Evolutionary conservation across 2,888 invertebrate genomes (phyloP), one percentile per base, ranked within the genome.

Genomic region (Orthosia incerta): DNA sequence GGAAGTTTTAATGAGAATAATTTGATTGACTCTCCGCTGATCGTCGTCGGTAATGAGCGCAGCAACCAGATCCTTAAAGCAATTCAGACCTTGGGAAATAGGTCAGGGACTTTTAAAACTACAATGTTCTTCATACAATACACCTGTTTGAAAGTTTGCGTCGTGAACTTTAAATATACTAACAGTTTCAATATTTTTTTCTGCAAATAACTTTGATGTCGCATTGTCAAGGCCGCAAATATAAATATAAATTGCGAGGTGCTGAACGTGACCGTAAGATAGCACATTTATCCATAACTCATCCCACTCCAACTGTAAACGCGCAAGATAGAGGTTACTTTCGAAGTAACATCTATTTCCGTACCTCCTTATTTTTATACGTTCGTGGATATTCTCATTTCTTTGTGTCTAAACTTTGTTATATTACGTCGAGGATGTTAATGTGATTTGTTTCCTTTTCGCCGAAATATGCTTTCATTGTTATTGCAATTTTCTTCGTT

Each of bases 321-420:
- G 79, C 79, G 74, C 57, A 80, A 83, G 86, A 87, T 68, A 72
- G 74, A 80, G 69, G 66, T 83, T 88, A 85, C 84, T 88, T 85
- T 85, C 77, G 74, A 74, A 81, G 86, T 85, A 87, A 88, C 86
- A 86, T 87, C 88, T 89, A 89, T 90, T 89, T 87, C 85, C 82
- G 85, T 77, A 60, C 74, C 69, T 64, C 80, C 82, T 86, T 83
- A 88, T 88, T 87, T 87, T 88, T 87, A 84, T 89, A 80, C 79
- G 69, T 80, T 70, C 63, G 78, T 83, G 83, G 69, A 82, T 85
- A 79, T 84, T 87, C 86, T 87, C 86, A 85, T 86, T 85, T 85
- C 88, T 88, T 86, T 87, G 86, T 86, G 79, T 84, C 83, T 87
- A 83, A 89, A 87, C 84, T 84, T 85, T 86, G 80, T 84, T 84